phyloP scores from a whole-genome alignment of 2,888 invertebrate species.

The Mycogona germanica region DNA sequence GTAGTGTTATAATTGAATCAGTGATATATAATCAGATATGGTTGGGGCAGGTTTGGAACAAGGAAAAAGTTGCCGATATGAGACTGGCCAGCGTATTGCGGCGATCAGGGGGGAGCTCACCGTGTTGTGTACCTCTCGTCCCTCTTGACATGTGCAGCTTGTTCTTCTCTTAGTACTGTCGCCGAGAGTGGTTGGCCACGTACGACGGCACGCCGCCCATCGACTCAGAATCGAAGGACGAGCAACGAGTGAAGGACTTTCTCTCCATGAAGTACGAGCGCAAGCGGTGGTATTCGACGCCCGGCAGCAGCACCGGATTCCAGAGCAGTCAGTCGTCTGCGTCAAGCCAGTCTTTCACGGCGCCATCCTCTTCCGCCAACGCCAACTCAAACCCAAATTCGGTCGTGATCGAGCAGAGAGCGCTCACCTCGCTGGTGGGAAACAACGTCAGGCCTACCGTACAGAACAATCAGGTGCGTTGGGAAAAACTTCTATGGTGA shows the following conservation, averaged over 20 bases:
- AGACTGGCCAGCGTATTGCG: no score
- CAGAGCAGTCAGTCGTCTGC: not conserved
- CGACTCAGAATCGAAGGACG: slow-evolving; percentile 61
- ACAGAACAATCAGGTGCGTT: slow-evolving; percentile 4
- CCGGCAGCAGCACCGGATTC: slow-evolving; percentile 25
- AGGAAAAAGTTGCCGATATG: no score
- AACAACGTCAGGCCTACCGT: slow-evolving; percentile 6
- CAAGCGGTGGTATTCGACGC: slow-evolving; percentile 52
- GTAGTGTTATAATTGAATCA: no score
- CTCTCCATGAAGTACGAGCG: slow-evolving; percentile 93
- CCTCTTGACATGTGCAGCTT: no score
- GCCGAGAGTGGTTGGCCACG: slow-evolving; percentile 82
- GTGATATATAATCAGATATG: no score
- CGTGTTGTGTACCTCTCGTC: no score
- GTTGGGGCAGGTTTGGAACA: no score
- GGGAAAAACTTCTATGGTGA: no score
- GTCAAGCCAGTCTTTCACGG: not conserved
- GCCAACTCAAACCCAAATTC: not conserved
- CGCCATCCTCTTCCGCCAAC: not conserved
- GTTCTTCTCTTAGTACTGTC: slow-evolving; percentile 55
- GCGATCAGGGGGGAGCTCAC: no score
- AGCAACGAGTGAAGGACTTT: slow-evolving; percentile 80
- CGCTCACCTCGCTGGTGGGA: slow-evolving; percentile 7
- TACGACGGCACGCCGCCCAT: slow-evolving; percentile 45
- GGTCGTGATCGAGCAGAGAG: slow-evolving; percentile 1